Base-by-base conservation (phyloP, 2,113 vertebrate genomes). In the Delphinapterus leucas region DNA sequence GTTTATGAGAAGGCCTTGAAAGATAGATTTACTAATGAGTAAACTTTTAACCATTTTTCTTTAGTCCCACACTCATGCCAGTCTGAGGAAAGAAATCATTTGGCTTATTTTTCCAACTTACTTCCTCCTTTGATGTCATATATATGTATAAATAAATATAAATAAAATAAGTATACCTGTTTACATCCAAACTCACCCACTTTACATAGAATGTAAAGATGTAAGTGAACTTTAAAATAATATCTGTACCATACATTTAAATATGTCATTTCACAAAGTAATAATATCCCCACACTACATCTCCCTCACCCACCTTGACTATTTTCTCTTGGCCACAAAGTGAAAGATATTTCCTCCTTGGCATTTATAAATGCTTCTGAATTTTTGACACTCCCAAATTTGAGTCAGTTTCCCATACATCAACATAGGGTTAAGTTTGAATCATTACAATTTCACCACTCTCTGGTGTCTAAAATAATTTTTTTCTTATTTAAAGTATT, bases 1-100 rank as follows among this genome's bases (percentile, higher is more conserved):
- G 17, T 67, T 93, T 83, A 85, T 74, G 86, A 84, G 96, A 93
- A 97, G 74, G 28, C 77, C 81, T 67, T 12, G 47, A 6, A 58
- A 88, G 73, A 21, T 15, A 36, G 68, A 76, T 38, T 25, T 65
- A 6, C 91, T 74, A 6, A 23, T 38, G 6, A 68, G 83, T 1
- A 63, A 55, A 31, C 33, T 20, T 82, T n/a, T 20, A 73, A 17
- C 31, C 23, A 12, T 61, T 60, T 60, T 41, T 33, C 12, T 41
- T 44, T 31, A 47, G 21, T 12, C 36, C 21, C 12, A 5, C 10
- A 38, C 49, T 80, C 33, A 36, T 20, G 58, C n/a, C 41, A 58
- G 8, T 36, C 67, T 2, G 38, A 68, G 79, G 33, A n/a, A 71
- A 61, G 25, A 67, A 36, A 18, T 14, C 77, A 26, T 6, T 36